Base-by-base conservation (phyloP, 1,140 invertebrate genomes). In the Cotesia typhae region DNA sequence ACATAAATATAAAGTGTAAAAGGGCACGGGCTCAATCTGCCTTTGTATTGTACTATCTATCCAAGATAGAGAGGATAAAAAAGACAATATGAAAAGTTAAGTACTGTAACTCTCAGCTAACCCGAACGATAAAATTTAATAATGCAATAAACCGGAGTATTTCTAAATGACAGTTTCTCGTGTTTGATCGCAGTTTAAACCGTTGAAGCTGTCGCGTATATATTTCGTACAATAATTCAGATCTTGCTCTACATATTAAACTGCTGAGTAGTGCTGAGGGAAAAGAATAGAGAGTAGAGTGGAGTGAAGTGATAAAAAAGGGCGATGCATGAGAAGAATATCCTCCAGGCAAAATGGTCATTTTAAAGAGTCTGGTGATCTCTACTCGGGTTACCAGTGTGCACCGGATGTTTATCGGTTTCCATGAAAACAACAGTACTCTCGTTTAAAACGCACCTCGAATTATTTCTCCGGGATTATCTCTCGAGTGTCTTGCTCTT, bases 131-230 rank as follows among this genome's bases (percentile, higher is more conserved):
- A 55, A 64, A 71, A 63, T 71, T 64, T 47, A 64, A 71, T 71
- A 83, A 84, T 81, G 81, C 83, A 78, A 78, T 75, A 77, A 76
- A 77, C 74, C 73, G 67, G 72, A 77, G 75, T 77, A 79, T 79
- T 77, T 78, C 79, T 78, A 81, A 84, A 84, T 82, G 81, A 81
- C 81, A 76, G 81, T 83, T 84, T 83, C 82, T 81, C 82, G 81
- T 84, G 82, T 77, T 81, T 78, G 69, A 77, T 76, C 78, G 79
- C 80, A 81, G 76, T 83, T 83, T 83, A 78, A 77, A 47, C 36
- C 76, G 76, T 80, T 79, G 77, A 77, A 81, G 80, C 81, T 83
- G 81, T 82, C 78, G 14, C 12, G 28, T 28, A 51, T 10, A 36
- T 69, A 59, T 69, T 36, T 6, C 4, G 20, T 38, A 57, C 20